A percentile compares a stretch with the other conserved stretches of the same genome.
These are phyloP conservation scores for Neogobius melanostomus DNA, from an alignment of 2,113 vertebrate genomes.

Conservation along the genomic window DNA sequence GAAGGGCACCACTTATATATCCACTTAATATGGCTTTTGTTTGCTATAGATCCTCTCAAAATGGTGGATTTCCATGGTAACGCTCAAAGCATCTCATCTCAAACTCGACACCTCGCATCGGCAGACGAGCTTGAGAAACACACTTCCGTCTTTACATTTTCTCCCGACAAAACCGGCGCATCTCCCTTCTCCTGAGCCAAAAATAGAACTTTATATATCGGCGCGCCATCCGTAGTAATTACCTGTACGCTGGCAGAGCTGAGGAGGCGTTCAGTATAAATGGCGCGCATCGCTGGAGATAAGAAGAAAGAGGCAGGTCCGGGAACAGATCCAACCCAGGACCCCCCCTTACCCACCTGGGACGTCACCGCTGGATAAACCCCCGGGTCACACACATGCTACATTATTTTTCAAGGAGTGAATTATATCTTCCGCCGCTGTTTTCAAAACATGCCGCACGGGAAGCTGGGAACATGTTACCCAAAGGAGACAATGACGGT, in stretches of 20 bases:
- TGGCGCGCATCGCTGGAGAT: constrained; percentile 39
- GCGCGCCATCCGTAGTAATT: constrained; percentile 42
- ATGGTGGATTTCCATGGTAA: too few species aligned
- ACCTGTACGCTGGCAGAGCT: constrained; percentile 38
- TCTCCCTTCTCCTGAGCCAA: constrained; percentile 26
- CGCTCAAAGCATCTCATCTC: too few species aligned
- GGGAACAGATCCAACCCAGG: constrained; percentile 48
- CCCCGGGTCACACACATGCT: constrained; percentile 37
- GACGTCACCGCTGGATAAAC: constrained; percentile 25
- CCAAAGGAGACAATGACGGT: constrained; percentile 6
- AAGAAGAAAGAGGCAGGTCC: constrained; percentile 33
- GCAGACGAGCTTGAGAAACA: background rate
- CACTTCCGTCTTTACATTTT: background rate
- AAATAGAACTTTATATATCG: constrained; percentile 39
- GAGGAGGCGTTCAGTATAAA: constrained; percentile 40
- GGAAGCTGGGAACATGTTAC: constrained; percentile 20
- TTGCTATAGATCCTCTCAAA: too few species aligned
- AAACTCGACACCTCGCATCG: background rate
- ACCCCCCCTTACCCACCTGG: constrained; percentile 46
- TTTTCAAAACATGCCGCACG: constrained; percentile 33
- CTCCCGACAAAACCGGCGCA: background rate
- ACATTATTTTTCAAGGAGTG: constrained; percentile 38
- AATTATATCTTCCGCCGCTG: constrained; percentile 39
- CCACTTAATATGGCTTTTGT: too few species aligned
- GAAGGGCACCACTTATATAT: too few species aligned